Conservation (phyloP, 2,888 invertebrate genomes). For the Dyspetes luteomarginatus region DNA sequence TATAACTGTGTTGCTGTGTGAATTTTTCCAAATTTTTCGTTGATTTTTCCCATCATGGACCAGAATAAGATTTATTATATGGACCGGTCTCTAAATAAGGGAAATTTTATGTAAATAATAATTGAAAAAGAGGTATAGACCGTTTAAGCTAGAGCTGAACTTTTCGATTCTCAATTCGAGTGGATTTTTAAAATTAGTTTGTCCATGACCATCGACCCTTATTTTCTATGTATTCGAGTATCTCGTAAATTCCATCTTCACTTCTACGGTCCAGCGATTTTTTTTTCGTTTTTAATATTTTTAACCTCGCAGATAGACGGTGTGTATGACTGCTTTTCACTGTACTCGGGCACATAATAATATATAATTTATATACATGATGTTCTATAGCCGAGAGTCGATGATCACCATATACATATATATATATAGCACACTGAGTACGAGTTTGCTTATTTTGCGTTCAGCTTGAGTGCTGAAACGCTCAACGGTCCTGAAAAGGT, state of each 20-base stretch:
- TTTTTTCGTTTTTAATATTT: slow-evolving; percentile 1
- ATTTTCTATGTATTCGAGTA: slow-evolving; percentile 30
- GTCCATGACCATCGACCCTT: no score
- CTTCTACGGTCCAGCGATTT: slow-evolving; percentile 11
- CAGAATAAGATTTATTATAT: no score
- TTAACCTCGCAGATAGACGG: neutral
- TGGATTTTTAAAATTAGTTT: no score
- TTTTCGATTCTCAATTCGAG: no score
- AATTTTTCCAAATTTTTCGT: no score
- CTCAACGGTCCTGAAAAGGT: slow-evolving; percentile 38
- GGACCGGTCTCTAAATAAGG: no score
- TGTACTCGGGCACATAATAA: slow-evolving; percentile 47
- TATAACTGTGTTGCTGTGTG: no score
- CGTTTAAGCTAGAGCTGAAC: no score
- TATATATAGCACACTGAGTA: neutral
- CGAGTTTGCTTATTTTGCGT: slow-evolving; percentile 35
- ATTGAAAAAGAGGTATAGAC: no score
- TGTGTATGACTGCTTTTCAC: slow-evolving; percentile 32
- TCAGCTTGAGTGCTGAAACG: slow-evolving; percentile 30
- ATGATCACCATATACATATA: neutral
- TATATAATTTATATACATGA: slow-evolving; percentile 57
- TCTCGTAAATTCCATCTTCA: slow-evolving; percentile 45
- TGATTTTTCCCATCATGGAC: no score
- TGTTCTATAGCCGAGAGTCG: slow-evolving; percentile 29
- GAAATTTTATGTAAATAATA: no score